Evolutionary conservation across 2,797 vertebrate genomes (phyloP).

Genomic region (Artibeus lituratus): DNA sequence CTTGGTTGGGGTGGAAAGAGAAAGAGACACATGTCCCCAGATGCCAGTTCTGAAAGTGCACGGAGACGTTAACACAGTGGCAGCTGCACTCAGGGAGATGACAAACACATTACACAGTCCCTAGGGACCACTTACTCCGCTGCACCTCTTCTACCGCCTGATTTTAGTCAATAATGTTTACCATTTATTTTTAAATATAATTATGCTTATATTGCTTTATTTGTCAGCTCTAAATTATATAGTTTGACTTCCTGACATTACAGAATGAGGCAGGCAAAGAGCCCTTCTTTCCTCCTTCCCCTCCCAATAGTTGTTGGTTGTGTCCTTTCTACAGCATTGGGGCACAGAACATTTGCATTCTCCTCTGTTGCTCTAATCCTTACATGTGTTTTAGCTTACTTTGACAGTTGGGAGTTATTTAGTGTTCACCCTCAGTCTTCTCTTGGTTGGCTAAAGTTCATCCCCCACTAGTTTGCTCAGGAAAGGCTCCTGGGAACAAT

Average conservation of each 20-base stretch:
- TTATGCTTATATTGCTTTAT: constrained; percentile 15
- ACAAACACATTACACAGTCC: not conserved
- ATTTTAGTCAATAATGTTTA: not conserved
- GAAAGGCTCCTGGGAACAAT: constrained; percentile 45
- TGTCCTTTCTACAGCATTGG: not conserved
- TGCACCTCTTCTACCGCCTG: not conserved
- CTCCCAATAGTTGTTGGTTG: not conserved
- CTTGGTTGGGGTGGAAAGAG: not conserved
- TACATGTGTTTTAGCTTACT: not conserved
- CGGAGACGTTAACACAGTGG: not conserved
- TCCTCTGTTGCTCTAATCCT: not conserved
- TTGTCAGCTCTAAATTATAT: constrained; percentile 4
- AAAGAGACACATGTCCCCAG: not conserved
- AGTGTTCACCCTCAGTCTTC: not conserved
- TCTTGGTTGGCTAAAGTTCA: constrained; percentile 7
- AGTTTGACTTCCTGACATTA: not conserved
- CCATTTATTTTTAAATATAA: not conserved
- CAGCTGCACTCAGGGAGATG: not conserved
- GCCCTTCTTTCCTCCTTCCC: not conserved
- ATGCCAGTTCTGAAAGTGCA: not conserved
- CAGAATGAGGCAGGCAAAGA: not conserved
- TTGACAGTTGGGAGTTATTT: not conserved
- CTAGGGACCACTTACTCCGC: not conserved
- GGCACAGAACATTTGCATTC: not conserved
- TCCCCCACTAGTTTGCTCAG: constrained; percentile 17